Evolutionary conservation across 2,888 invertebrate species (phyloP), one percentile per base, ranked within the genome.

Genomic region (Notocelia uddmanniana): DNA sequence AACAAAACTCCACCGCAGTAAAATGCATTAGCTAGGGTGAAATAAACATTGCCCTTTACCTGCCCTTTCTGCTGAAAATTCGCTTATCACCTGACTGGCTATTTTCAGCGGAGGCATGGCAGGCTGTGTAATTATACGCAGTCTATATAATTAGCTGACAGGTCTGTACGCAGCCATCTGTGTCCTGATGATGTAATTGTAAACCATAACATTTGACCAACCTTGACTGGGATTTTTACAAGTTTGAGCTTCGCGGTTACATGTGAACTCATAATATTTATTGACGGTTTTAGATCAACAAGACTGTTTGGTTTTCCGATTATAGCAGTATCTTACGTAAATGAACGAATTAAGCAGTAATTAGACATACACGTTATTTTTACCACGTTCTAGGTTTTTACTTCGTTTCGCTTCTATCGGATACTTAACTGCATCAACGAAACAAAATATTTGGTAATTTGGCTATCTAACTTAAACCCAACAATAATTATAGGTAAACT

Each of bases 111-210:
- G 72, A 72, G 68, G 55, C 57, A 37, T 57, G 23, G 55, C 34
- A 54, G 71, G 48, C 71, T 72, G 34, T 55, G 64, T 52, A 64
- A 64, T 64, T 64, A 64, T 21, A 64, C 23, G 23, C 50, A 50
- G 64, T 64, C 52, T 64, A 54, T 64, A 72, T 72, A 72, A 72
- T 72, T 71, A 71, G 52, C 34, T 54, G 71, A 59, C 63, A 57
- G 48, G 57, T 34, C 48, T 26, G 37, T 50, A 60, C 34, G 23
- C 71, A 72, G 62, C 60, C 55, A 57, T 55, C 54, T 68, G 72
- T 68, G 71, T 34, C 71, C 67, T 67, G 52, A 67, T 71, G 67
- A 55, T 55, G 67, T 68, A 57, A 72, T 48, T 55, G 67, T 68
- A 57, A 72, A 62, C 67, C 48, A 67, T 48, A 68, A 72, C 55